A percentile compares a stretch with the other conserved stretches of the same genome.
phyloP scores from a whole-genome alignment of 2,797 vertebrate species.

The Acipenser oxyrinchus region DNA sequence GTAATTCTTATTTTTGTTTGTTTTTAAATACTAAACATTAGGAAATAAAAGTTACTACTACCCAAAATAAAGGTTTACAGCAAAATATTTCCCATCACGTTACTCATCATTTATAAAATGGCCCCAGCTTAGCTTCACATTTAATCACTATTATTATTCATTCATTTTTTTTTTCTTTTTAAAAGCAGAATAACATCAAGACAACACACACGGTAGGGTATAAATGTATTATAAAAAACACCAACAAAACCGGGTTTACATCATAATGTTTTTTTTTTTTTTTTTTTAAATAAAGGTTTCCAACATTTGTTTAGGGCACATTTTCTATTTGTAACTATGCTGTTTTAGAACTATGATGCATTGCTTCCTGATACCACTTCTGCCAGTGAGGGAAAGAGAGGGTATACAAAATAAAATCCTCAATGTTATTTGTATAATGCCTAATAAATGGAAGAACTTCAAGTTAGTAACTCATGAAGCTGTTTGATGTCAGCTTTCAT shows the following conservation, averaged over 20 bases:
- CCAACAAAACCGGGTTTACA: conserved; percentile 40
- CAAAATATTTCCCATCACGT: conserved; percentile 48
- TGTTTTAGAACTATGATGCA: conserved; percentile 29
- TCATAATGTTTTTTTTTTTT: conserved; percentile 39
- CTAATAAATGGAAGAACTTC: too few species aligned
- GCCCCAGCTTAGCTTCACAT: conserved; percentile 51
- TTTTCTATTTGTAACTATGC: conserved; percentile 4
- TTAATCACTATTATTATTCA: conserved; percentile 32
- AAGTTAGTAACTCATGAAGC: too few species aligned
- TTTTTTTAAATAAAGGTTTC: conserved; percentile 14
- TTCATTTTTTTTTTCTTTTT: conserved; percentile 29
- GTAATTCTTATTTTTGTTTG: conserved; percentile 50
- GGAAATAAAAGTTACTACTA: too few species aligned
- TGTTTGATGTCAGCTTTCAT: too few species aligned
- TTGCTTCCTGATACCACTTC: conserved; percentile 36
- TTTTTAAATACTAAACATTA: conserved; percentile 57
- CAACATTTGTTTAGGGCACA: conserved; percentile 17
- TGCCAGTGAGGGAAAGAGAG: conserved; percentile 19
- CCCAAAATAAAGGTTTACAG: conserved; percentile 25
- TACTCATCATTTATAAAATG: conserved; percentile 33
- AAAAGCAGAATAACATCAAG: conserved; percentile 52
- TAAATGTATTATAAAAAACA: conserved; percentile 54
- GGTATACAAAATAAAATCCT: conserved; percentile 15
- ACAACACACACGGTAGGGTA: conserved; percentile 51
- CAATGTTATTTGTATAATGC: too few species aligned